A percentile compares a stretch with the other conserved stretches of the same genome.
These are phyloP conservation scores for Hydractinia echinata DNA, from an alignment of 30 jellyfish, hydroid and myxozoan genomes.

Conservation along the genomic window DNA sequence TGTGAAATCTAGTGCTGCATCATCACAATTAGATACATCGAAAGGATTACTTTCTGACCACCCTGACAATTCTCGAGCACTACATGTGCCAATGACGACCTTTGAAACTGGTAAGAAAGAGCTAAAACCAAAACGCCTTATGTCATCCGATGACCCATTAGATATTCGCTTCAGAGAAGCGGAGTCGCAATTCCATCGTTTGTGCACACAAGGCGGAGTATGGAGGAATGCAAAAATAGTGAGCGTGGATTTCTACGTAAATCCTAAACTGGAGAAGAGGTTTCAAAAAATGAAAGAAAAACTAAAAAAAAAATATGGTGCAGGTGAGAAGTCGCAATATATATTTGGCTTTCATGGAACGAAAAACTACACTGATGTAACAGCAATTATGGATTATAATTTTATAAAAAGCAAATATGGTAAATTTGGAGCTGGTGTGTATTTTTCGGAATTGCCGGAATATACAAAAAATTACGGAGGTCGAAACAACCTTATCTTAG, in stretches of 20 bases:
- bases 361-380: background rate
- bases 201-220: conserved; percentile 14
- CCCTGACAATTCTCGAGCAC: too few relatives aligned
- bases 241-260: conserved; percentile 24
- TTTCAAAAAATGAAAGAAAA: conserved; percentile 30
- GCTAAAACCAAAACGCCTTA: conserved; percentile 14
- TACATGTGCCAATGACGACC: too few relatives aligned
- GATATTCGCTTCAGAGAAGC: conserved; percentile 49
- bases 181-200: conserved; percentile 41
- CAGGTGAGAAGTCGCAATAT: background rate
- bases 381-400: conserved; percentile 9
- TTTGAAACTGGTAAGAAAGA: conserved; percentile 8
- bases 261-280: conserved; percentile 33
- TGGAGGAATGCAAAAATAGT: background rate
- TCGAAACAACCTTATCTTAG: background rate
- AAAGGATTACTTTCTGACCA: too few relatives aligned
- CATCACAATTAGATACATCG: too few relatives aligned
- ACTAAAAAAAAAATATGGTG: conserved; percentile 20
- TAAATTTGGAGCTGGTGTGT: conserved; percentile 25
- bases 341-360: conserved; percentile 72
- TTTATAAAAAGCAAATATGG: conserved; percentile 8
- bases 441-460: conserved; percentile 24
- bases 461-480: conserved; percentile 6
- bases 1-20: too few relatives aligned
- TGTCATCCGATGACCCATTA: conserved; percentile 34